phyloP scores from a whole-genome alignment of 2,888 invertebrate species.

The Apotomis betuletana region DNA sequence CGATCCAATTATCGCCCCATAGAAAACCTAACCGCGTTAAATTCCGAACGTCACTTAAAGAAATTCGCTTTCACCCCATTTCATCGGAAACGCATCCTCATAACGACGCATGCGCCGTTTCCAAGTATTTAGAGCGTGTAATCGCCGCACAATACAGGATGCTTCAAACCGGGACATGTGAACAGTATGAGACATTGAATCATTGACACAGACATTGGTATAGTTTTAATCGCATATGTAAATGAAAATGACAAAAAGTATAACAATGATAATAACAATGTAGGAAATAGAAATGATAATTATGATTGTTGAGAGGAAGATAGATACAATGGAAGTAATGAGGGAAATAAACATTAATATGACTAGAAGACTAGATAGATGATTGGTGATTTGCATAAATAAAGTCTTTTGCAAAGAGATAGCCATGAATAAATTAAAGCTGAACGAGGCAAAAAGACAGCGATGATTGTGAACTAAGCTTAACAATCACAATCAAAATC shows the following conservation, averaged over 20 bases:
- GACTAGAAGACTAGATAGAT: slow-evolving; percentile 25
- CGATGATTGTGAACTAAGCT: neutral
- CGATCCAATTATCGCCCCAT: neutral
- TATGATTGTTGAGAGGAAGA: slow-evolving; percentile 37
- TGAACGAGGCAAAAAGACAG: neutral
- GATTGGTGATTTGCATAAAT: slow-evolving; percentile 8
- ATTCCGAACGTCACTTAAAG: slow-evolving; percentile 27
- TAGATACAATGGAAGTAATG: neutral
- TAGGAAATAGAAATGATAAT: neutral
- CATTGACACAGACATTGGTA: slow-evolving; percentile 17
- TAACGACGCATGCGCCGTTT: slow-evolving; percentile 45
- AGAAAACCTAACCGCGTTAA: neutral
- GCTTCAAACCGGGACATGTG: slow-evolving; percentile 57
- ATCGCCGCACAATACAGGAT: slow-evolving; percentile 54
- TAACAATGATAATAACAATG: slow-evolving; percentile 28
- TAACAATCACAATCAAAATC: neutral
- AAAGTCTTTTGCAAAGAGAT: neutral
- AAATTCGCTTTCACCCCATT: slow-evolving; percentile 43
- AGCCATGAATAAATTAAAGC: neutral
- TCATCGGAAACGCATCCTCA: slow-evolving; percentile 49
- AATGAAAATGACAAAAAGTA: slow-evolving; percentile 23
- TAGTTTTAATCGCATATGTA: slow-evolving; percentile 30
- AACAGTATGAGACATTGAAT: slow-evolving; percentile 42
- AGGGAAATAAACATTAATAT: slow-evolving; percentile 6
- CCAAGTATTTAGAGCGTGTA: slow-evolving; percentile 47